phyloP scores from a whole-genome alignment of 2,113 vertebrate genomes.

The Perca fluviatilis region DNA sequence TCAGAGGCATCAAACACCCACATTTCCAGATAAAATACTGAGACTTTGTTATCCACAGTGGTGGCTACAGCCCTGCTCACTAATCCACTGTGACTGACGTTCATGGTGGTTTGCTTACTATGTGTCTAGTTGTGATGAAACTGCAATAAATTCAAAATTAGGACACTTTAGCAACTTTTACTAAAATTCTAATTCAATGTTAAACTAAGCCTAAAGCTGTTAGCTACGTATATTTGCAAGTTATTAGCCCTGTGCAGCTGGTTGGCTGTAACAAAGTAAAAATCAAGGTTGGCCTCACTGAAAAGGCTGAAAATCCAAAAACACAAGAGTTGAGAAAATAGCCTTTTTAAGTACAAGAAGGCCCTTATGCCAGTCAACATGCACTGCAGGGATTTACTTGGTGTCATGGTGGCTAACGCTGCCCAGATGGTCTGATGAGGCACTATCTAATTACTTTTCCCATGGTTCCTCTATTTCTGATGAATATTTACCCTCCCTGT shows the following conservation, averaged over 20 bases:
- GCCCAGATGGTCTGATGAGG: constrained; percentile 69
- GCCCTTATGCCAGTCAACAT: constrained; percentile 29
- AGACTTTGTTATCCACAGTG: not conserved
- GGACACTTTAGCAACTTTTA: not conserved
- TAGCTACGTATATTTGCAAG: not conserved
- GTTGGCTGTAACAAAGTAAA: constrained; percentile 10
- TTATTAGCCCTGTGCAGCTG: not conserved
- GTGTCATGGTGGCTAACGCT: constrained; percentile 51
- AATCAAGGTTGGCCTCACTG: not conserved
- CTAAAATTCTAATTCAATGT: not conserved
- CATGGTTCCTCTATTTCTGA: constrained; percentile 41
- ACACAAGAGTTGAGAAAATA: constrained; percentile 22
- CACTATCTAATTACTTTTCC: constrained; percentile 66
- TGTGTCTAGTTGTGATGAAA: not conserved
- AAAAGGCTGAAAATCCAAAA: constrained; percentile 12
- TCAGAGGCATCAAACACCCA: too few species aligned
- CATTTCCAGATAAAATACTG: too few species aligned
- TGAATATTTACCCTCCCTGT: constrained; percentile 10
- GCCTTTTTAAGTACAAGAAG: constrained; percentile 44
- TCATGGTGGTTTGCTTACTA: not conserved
- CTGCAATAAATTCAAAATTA: not conserved
- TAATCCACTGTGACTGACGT: not conserved
- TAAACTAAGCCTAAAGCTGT: not conserved
- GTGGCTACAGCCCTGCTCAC: not conserved
- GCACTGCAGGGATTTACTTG: constrained; percentile 55